A percentile compares a stretch with the other conserved stretches of the same genome.
phyloP scores from a whole-genome alignment of 2,888 invertebrate genomes.

The Drosophila infuscata region DNA sequence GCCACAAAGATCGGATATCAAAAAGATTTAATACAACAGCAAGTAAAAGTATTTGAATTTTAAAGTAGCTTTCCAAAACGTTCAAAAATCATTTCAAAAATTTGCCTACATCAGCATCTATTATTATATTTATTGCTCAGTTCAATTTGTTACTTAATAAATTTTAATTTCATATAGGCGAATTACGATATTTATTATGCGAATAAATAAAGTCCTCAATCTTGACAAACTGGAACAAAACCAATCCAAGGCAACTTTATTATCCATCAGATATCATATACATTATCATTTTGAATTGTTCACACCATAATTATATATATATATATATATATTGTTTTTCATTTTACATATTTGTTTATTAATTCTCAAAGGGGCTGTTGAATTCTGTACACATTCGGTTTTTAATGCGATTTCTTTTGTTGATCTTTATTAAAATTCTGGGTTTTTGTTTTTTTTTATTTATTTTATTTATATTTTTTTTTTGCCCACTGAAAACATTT shows the following conservation, averaged over 20 bases:
- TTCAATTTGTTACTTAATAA: background rate
- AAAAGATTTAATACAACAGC: background rate
- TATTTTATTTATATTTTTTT: slow-evolving; percentile 1
- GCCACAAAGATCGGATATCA: background rate
- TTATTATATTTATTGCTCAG: background rate
- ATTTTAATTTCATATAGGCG: background rate
- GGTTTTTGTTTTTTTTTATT: background rate
- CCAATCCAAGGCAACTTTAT: background rate
- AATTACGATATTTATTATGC: background rate
- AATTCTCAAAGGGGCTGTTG: slow-evolving; percentile 14
- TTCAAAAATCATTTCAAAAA: background rate
- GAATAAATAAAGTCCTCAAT: background rate
- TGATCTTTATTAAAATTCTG: slow-evolving; percentile 44
- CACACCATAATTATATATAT: background rate
- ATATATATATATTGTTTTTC: background rate
- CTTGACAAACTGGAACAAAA: background rate
- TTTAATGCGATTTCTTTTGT: slow-evolving; percentile 39
- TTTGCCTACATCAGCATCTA: slow-evolving; percentile 1
- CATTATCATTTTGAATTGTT: slow-evolving; percentile 23
- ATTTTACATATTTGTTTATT: slow-evolving; percentile 32
- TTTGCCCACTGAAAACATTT: slow-evolving; percentile 36
- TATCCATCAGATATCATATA: slow-evolving; percentile 4
- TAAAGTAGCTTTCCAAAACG: background rate
- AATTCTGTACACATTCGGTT: slow-evolving; percentile 17
- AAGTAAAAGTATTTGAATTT: background rate